Conservation (phyloP, 2,888 invertebrate species). For the Phortica magna region DNA sequence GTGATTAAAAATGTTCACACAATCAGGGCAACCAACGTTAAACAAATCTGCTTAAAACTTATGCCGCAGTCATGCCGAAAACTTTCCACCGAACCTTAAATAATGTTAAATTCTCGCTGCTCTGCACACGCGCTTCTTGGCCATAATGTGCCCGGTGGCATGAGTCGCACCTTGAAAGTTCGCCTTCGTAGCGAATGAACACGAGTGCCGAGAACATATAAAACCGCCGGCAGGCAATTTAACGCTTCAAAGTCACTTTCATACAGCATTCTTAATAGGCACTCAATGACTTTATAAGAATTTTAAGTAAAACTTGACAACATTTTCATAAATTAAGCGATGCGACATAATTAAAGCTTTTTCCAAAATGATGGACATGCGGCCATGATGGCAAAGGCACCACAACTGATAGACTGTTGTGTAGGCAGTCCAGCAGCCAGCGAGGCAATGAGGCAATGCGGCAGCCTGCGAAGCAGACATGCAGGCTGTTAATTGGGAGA, state of each 20-base stretch:
- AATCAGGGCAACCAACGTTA: neutral
- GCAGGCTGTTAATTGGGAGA: conserved; percentile 7
- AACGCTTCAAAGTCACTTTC: conserved; percentile 16
- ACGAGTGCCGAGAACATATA: neutral
- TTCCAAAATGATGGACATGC: conserved; percentile 53
- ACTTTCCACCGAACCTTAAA: neutral
- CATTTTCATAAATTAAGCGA: conserved; percentile 70
- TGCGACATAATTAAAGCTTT: conserved; percentile 66
- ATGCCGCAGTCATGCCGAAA: neutral
- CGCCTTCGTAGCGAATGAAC: neutral
- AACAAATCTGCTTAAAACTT: neutral
- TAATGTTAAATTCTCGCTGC: neutral
- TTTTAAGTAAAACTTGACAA: conserved; percentile 68
- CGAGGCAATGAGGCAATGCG: neutral
- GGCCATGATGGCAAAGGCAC: neutral
- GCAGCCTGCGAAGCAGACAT: neutral
- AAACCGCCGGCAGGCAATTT: neutral
- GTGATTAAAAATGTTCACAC: neutral
- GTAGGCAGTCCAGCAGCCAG: neutral
- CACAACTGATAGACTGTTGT: neutral
- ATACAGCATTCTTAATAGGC: conserved; percentile 61
- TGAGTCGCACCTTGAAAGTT: neutral
- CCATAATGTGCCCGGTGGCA: too few relatives aligned
- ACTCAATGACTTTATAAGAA: conserved; percentile 68
- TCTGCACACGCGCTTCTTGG: too few relatives aligned